Base-by-base conservation (phyloP, 2,797 vertebrate species). In the Myotis pilosus region DNA sequence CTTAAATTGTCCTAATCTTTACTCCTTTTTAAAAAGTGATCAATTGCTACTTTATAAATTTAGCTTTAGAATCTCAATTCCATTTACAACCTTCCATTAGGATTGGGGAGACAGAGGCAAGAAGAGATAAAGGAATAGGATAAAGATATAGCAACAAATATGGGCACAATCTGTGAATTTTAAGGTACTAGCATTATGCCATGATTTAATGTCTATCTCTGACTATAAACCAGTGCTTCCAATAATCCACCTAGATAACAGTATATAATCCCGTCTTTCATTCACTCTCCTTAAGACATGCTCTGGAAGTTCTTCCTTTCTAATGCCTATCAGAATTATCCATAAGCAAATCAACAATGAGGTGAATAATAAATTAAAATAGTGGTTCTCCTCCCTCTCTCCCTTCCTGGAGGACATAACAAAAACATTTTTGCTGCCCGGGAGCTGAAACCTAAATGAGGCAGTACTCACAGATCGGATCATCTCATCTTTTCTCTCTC, bases 1-100 rank as follows among this genome's bases (percentile, higher is more conserved):
- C 62, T 97, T 93, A 96, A 79, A 86, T 87, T 78, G 75, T 84
- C 82, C 78, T 93, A 91, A 66, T 86, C 85, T 75, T 94, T 75
- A 94, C 33, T 80, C n/a, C 66, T 72, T 95, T 95, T 94, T 72
- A 84, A 95, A 94, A 95, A 79, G 44, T 93, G 30, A 93, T 78
- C 80, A 95, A 75, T 13, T 68, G 30, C 71, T 66, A 89, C 83
- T 87, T 91, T 81, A 87, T 60, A 91, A 80, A 87, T 36, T 79
- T 92, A 92, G 88, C 41, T 89, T 64, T 51, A 92, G 76, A 91
- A 55, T 91, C 72, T 90, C 86, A 94, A 66, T 78, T 92, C 62
- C 38, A 87, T 36, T 87, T 96, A 62, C 20, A 95, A 60, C n/a
- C 25, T 94, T 92, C 86, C 71, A 91, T 89, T 57, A 92, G 41